A percentile compares a stretch with the other conserved stretches of the same genome.
phyloP scores from a whole-genome alignment of 1,140 invertebrate genomes.

The Drosophila ohnishii region DNA sequence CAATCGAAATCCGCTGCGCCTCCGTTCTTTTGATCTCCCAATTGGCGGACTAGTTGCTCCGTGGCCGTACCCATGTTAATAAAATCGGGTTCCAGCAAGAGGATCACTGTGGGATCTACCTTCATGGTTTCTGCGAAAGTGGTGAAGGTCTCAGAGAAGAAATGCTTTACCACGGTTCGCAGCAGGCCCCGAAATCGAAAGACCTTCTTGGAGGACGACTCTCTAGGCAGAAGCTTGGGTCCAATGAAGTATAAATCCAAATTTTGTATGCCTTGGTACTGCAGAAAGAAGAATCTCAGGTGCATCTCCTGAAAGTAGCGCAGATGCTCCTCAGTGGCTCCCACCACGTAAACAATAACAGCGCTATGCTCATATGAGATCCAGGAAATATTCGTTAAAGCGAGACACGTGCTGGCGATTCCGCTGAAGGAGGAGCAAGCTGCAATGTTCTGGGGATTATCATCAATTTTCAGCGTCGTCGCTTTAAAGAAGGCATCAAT shows the following conservation, averaged over 20 bases:
- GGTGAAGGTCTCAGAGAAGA: slow-evolving; percentile 12
- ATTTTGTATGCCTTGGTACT: slow-evolving; percentile 33
- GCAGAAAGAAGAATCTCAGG: slow-evolving; percentile 58
- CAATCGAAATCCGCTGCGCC: slow-evolving; percentile 4
- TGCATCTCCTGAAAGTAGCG: slow-evolving; percentile 61
- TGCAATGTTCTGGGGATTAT: slow-evolving; percentile 31
- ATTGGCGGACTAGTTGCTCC: slow-evolving; percentile 15
- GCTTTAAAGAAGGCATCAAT: slow-evolving; percentile 25
- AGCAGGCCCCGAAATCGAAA: background rate
- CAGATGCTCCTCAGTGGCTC: slow-evolving; percentile 38
- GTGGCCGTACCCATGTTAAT: background rate
- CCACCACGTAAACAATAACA: slow-evolving; percentile 51
- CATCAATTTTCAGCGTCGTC: slow-evolving; percentile 21
- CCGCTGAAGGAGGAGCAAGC: slow-evolving; percentile 62
- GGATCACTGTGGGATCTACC: slow-evolving; percentile 46
- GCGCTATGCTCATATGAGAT: background rate
- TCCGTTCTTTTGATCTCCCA: background rate
- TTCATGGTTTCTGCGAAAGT: background rate
- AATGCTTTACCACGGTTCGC: slow-evolving; percentile 24
- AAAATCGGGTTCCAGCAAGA: slow-evolving; percentile 53
- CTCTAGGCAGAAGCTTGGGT: background rate
- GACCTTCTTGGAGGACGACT: background rate
- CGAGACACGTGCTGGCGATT: slow-evolving; percentile 51
- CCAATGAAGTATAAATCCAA: slow-evolving; percentile 65
- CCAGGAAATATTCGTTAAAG: slow-evolving; percentile 26